Percentiles rank a stretch among this genome's conserved stretches.
These are phyloP conservation scores for Rosalia funebris DNA, from an alignment of 2,888 invertebrate genomes.

Conservation along the genomic window DNA sequence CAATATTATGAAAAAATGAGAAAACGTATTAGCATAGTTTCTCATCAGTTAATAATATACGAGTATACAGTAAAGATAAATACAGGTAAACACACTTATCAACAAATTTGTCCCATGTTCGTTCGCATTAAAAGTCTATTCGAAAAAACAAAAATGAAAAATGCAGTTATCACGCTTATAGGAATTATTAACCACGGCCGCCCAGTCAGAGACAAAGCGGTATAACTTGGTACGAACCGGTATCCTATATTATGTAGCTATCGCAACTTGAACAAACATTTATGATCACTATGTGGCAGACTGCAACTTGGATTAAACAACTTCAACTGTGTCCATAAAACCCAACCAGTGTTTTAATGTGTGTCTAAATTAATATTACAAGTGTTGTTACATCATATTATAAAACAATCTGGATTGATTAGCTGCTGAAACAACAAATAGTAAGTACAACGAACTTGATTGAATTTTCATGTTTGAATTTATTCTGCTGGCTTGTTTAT, in stretches of 20 bases:
- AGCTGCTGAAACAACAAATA: not conserved
- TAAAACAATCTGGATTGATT: not conserved
- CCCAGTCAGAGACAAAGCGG: slow-evolving; percentile 2
- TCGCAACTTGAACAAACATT: slow-evolving; percentile 17
- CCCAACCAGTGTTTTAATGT: slow-evolving; percentile 5
- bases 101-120: slow-evolving; percentile 2
- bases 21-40: no score
- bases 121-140: slow-evolving; percentile 15
- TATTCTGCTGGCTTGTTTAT: not conserved
- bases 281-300: slow-evolving; percentile 10
- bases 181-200: slow-evolving; percentile 16
- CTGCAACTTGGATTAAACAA: not conserved
- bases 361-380: slow-evolving; percentile 11
- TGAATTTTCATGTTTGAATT: no score
- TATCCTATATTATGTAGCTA: slow-evolving; percentile 12
- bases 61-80: no score
- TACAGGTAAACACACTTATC: no score
- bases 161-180: slow-evolving; percentile 19
- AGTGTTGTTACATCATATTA: slow-evolving; percentile 2
- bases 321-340: slow-evolving; percentile 17
- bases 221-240: slow-evolving; percentile 11
- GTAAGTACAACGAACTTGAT: slow-evolving; percentile 7
- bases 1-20: no score
- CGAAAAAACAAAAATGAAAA: slow-evolving; percentile 20
- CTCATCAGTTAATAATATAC: no score